Percentiles rank a stretch among this genome's conserved stretches.
Conservation (phyloP, 2,888 invertebrate species). For the Melanargia galathea region DNA sequence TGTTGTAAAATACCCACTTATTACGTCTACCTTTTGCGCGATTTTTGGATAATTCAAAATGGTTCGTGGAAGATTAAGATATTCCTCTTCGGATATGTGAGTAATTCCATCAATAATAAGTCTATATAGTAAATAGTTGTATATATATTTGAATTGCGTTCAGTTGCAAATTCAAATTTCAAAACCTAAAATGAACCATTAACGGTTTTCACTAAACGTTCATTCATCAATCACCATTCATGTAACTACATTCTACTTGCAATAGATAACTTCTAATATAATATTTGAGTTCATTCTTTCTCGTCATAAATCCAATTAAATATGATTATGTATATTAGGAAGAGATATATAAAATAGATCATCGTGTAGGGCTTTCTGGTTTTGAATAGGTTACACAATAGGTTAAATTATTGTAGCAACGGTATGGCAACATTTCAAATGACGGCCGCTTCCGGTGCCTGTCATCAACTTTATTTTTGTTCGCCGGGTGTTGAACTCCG, state of each 20-base stretch:
- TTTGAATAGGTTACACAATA: neutral
- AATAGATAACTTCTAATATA: too few species aligned
- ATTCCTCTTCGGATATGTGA: conserved; percentile 77
- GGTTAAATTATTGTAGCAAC: neutral
- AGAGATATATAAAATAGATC: too few species aligned
- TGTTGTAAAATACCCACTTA: neutral
- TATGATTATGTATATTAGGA: too few species aligned
- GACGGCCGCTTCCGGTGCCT: conserved; percentile 35
- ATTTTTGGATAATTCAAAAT: conserved; percentile 49
- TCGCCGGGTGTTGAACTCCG: conserved; percentile 30
- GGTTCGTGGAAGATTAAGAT: conserved; percentile 70
- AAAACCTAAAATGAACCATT: neutral
- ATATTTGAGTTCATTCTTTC: too few species aligned
- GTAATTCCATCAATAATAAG: too few species aligned
- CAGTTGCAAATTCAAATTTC: neutral
- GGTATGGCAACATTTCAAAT: conserved; percentile 32
- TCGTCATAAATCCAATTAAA: too few species aligned
- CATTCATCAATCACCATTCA: neutral
- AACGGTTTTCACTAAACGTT: neutral
- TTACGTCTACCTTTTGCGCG: neutral
- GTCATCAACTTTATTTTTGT: conserved; percentile 34
- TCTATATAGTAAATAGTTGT: neutral
- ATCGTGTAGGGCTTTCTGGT: neutral
- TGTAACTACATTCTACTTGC: neutral
- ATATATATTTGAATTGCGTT: neutral